These are phyloP conservation scores for Cyrtorhinus lividipennis DNA, from an alignment of 1,140 invertebrate genomes.

Conservation along the genomic window DNA sequence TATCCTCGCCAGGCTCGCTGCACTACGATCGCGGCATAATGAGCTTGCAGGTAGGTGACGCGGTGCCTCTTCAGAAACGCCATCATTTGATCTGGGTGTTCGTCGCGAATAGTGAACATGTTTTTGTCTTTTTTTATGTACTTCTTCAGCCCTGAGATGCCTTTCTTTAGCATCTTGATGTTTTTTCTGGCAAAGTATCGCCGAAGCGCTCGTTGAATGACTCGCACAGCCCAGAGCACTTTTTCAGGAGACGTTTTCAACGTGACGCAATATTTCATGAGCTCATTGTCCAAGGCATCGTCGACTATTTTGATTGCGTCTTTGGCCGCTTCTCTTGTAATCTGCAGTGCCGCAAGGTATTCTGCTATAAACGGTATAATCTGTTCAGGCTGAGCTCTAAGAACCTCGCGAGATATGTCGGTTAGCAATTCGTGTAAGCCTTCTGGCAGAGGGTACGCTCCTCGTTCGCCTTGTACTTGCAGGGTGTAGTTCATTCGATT, in stretches of 20 bases:
- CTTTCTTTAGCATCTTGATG: too few relatives aligned
- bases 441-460: constrained; percentile 16
- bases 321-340: neutral
- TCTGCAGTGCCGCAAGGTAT: constrained; percentile 14
- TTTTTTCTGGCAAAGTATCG: neutral
- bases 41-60: neutral
- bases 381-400: constrained; percentile 15
- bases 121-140: too few relatives aligned
- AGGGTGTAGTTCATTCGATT: constrained; percentile 20
- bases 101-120: too few relatives aligned
- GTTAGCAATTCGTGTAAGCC: constrained; percentile 21
- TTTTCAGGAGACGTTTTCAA: neutral
- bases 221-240: neutral
- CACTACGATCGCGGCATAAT: constrained; percentile 5
- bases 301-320: neutral
- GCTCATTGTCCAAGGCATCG: neutral
- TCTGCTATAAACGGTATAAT: constrained; percentile 18
- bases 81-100: too few relatives aligned
- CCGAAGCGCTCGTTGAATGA: neutral
- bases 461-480: constrained; percentile 18
- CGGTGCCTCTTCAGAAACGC: neutral
- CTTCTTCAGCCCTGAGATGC: too few relatives aligned
- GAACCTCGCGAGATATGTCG: constrained; percentile 21
- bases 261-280: neutral
- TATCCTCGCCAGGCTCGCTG: constrained; percentile 9